These are phyloP conservation scores for Nasonia giraulti DNA, from an alignment of 1,140 invertebrate species.

Conservation along the genomic window DNA sequence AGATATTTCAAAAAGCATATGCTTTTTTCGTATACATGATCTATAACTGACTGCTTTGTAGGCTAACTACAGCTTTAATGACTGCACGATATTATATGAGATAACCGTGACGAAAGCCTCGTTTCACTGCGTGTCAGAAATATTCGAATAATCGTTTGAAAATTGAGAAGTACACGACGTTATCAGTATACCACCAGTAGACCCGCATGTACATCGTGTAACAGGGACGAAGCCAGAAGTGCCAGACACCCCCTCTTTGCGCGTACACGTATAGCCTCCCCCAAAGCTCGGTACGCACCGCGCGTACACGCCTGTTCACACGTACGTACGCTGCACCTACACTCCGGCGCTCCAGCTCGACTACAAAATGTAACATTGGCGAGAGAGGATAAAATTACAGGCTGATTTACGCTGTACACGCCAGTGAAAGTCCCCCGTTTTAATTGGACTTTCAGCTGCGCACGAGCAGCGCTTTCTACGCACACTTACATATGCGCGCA, in stretches of 20 bases:
- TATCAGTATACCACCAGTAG: too few relatives aligned
- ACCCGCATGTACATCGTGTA: not conserved
- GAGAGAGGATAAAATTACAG: not conserved
- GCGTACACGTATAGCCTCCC: not conserved
- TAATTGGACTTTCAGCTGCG: not conserved
- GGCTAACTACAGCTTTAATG: too few relatives aligned
- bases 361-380: not conserved
- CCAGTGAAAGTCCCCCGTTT: not conserved
- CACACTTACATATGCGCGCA: too few relatives aligned
- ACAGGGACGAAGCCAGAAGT: not conserved
- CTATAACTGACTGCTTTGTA: too few relatives aligned
- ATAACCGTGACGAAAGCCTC: too few relatives aligned
- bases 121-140: too few relatives aligned
- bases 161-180: too few relatives aligned
- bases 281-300: not conserved
- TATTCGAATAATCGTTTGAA: too few relatives aligned
- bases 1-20: not conserved
- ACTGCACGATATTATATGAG: too few relatives aligned
- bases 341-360: not conserved
- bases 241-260: not conserved
- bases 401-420: not conserved
- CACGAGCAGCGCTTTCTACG: not conserved
- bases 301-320: not conserved
- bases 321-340: not conserved
- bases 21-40: too few relatives aligned